Percentiles rank a stretch among this genome's conserved stretches.
phyloP scores from a whole-genome alignment of 2,113 vertebrate genomes.

The Anhinga rufa region DNA sequence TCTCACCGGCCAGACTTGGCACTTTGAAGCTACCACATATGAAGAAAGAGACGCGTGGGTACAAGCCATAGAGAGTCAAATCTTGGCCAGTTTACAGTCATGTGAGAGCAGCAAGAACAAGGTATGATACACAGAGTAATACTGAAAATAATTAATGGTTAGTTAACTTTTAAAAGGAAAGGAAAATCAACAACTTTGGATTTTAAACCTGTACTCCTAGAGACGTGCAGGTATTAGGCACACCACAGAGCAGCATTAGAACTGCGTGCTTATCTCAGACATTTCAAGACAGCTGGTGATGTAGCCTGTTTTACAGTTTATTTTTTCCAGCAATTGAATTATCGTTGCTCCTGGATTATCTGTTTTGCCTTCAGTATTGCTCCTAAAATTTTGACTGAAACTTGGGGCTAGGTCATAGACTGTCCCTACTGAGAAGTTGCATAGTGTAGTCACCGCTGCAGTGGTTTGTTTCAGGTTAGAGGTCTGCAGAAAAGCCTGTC shows the following conservation, averaged over 20 bases:
- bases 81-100: slow-evolving; percentile 93
- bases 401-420: background rate
- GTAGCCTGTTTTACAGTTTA: background rate
- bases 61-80: slow-evolving; percentile 96
- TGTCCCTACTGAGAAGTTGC: background rate
- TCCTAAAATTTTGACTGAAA: background rate
- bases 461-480: background rate
- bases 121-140: slow-evolving; percentile 61
- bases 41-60: slow-evolving; percentile 97
- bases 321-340: background rate
- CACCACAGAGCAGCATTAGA: background rate
- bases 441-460: background rate
- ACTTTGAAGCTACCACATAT: slow-evolving; percentile 93
- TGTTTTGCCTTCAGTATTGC: background rate
- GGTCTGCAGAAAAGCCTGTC: background rate
- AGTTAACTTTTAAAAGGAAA: background rate
- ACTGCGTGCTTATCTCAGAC: background rate
- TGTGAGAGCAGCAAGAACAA: slow-evolving; percentile 99
- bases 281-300: background rate
- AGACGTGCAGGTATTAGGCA: accelerated
- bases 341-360: background rate
- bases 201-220: background rate
- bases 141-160: accelerated
- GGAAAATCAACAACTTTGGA: background rate
- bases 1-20: slow-evolving; percentile 95